Base-by-base conservation (phyloP, 2,888 invertebrate genomes). In the Drosophila rellima region DNA sequence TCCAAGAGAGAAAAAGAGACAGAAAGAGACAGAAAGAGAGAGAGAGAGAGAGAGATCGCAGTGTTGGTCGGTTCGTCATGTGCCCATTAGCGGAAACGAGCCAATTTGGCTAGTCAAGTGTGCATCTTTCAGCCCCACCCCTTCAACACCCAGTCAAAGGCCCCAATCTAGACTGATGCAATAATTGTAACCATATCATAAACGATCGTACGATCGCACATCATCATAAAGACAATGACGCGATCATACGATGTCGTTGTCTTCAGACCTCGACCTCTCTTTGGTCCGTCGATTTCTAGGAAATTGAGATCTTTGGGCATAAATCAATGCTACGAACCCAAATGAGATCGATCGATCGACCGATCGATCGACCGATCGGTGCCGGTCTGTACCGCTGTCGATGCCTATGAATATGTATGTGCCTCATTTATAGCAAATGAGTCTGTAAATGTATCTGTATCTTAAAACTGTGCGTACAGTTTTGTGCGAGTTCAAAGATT, bases 111-210 rank as follows among this genome's bases (percentile, higher is more conserved):
- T 68, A 68, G 63, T 47, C 69, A 67, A 44, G 51, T 81, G 55
- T 69, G 54, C 75, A 76, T 76, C 76, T 73, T 56, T 68, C 50
- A 40, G 40, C 8, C 48, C 33, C 10, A 17, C 42, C 18, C 50
- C 29, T 31, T 31, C 10, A 7, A 42, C 29, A 13, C 13, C 29
- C 56, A n/a, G 3, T 15, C 18, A 35, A 13, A 45, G 11, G 3
- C 17, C 17, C 29, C 37, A 62, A 59, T n/a, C 48, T 62, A 48
- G 48, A 69, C 80, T 85, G 86, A 82, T 85, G 86, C 78, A 82
- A 81, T 81, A 79, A 82, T 75, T 82, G 71, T 56, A 66, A 74
- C 52, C 69, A 71, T 29, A 29, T 26, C 62, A 67, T 69, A 60
- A 50, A 61, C 40, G 72, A 54, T 74, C 71, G 50, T 57, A 54